phyloP scores from a whole-genome alignment of 2,888 invertebrate genomes.

The Netelia melanura region DNA sequence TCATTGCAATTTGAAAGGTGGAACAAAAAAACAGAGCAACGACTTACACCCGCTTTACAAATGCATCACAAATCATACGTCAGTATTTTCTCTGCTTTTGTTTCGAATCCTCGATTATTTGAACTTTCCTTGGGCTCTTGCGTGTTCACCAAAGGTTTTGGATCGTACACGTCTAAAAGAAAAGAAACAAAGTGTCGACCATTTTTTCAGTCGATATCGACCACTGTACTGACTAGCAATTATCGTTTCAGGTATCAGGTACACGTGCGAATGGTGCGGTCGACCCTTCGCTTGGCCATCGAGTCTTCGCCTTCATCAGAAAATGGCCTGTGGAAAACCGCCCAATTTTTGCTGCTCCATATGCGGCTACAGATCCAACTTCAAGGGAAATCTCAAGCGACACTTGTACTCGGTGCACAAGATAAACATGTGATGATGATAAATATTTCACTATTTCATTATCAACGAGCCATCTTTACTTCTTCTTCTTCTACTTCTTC shows the following conservation, averaged over 20 bases:
- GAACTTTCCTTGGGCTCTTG: slow-evolving; percentile 34
- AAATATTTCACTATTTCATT: slow-evolving; percentile 17
- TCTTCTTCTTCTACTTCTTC: not conserved
- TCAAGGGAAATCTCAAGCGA: slow-evolving; percentile 81
- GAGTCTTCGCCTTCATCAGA: slow-evolving; percentile 79
- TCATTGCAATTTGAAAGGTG: not conserved
- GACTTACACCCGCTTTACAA: slow-evolving; percentile 20
- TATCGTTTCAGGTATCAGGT: slow-evolving; percentile 74
- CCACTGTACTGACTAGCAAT: slow-evolving; percentile 71
- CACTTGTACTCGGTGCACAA: slow-evolving; percentile 75
- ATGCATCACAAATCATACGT: not conserved
- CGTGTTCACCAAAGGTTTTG: slow-evolving; percentile 40
- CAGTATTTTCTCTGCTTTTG: slow-evolving; percentile 3
- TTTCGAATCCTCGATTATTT: slow-evolving; percentile 21
- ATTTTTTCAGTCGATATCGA: slow-evolving; percentile 41
- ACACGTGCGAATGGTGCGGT: slow-evolving; percentile 77
- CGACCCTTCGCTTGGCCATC: slow-evolving; percentile 77
- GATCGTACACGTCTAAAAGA: slow-evolving; percentile 16
- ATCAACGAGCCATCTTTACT: not conserved
- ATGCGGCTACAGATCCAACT: slow-evolving; percentile 79
- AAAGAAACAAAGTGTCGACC: slow-evolving; percentile 4
- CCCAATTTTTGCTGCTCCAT: slow-evolving; percentile 76
- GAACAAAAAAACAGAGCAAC: not conserved
- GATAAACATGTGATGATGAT: slow-evolving; percentile 64
- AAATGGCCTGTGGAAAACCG: slow-evolving; percentile 80